Base-by-base conservation (phyloP, 2,797 vertebrate species). In the Synaphobranchus kaupii region DNA sequence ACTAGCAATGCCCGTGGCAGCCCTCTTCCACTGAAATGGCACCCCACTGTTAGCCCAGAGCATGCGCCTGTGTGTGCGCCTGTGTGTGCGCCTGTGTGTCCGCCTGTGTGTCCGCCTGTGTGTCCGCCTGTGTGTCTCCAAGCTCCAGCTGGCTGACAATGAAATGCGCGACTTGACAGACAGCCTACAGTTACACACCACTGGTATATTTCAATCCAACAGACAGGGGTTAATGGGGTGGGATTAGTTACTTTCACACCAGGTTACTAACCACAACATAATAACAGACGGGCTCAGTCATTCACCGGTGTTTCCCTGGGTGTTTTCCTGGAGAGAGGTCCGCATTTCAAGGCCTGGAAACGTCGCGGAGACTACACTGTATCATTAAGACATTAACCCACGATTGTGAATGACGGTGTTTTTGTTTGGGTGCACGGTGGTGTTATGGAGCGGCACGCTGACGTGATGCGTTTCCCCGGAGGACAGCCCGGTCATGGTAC, bases 401-500 rank as follows among this genome's bases (percentile, higher is more conserved):
- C 56, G 47, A 73, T 39, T 28, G 22, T 58, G 60, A 84, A 71
- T 7, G 20, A 76, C 17, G 20, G 82, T 34, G 20, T 82, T 63
- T 50, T 31, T 86, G 56, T 63, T 48, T 50, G 58, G 15, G 44
- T 50, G 17, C 28, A 25, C 4, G 58, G 39, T 44, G 13, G 31
- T 81, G 34, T 13, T 31, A 76, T 34, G 85, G 76, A 48, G 13
- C 39, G 13, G 13, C 13, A 50, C 31, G 15, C 34, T 13, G 39
- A 47, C 12, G 20, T 78, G 22, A 47, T 47, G 34, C 8, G 73
- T 83, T 83, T 56, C 28, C 28, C 17, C 0, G 17, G 28, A 48
- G 60, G 60, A 83, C 50, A 34, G 52, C 47, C 58, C 52, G 44
- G 7, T 73, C n/a, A 83, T 22, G 66, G 84, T 88, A 92, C 96